Evolutionary conservation across 2,888 invertebrate species (phyloP), one percentile per base, ranked within the genome.

Genomic region (Nezara viridula): DNA sequence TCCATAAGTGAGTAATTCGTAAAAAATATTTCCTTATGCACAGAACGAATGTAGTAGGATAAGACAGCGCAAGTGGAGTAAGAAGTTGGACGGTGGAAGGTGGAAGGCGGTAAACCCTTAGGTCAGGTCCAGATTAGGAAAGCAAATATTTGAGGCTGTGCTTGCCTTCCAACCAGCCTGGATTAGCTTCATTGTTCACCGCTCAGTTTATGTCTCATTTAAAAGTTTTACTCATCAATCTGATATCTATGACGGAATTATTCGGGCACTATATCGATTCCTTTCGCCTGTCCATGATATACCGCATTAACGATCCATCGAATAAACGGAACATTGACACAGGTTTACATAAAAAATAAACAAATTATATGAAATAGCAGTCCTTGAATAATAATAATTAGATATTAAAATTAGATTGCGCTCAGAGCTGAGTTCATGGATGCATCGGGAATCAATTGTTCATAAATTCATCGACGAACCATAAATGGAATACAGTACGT

Each of bases 81-180:
- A 66, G 32, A 32, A 66, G 32, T 16, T 66, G 32, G 66, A 16
- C 6, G 32, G 32, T 19, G 16, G 66, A 32, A 27, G 14, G 60
- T n/a, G 5, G 44, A 10, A 24, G 24, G 52, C 4, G 32, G 66
- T 32, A 37, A 66, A 66, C 16, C 66, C 66, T 66, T 66, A 32
- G 66, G 66, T 66, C 66, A 66, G 66, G 66, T 66, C 66, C 66
- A 66, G 66, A 66, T 66, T 66, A 66, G 66, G 66, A 66, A 66
- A 66, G 66, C 66, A 66, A 66, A 66, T 66, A 66, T 66, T 66
- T 66, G 66, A 66, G 12, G 66, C 66, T 66, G 66, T 66, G 66
- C 66, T 66, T 66, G 66, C 66, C 32, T 66, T 66, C 66, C 66
- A 32, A 66, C 32, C 66, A 66, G 60, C 21, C 66, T 19, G 66